Percentiles rank a stretch among this genome's conserved stretches.
phyloP scores from a whole-genome alignment of 2,797 vertebrate genomes.

The Cynopterus sphinx region DNA sequence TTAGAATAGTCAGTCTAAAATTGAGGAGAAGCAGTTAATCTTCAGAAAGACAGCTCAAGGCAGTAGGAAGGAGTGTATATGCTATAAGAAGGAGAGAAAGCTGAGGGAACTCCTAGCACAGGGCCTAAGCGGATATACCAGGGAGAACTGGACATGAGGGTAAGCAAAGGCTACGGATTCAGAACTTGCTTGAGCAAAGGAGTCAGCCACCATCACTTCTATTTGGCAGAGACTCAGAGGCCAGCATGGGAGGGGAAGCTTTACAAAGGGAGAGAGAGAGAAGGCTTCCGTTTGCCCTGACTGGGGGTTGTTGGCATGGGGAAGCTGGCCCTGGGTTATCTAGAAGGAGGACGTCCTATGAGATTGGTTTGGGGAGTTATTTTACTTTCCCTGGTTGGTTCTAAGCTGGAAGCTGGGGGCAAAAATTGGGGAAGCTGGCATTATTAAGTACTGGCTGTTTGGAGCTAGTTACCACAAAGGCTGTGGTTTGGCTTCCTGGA shows the following conservation, averaged over 20 bases:
- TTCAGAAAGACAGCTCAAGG: not conserved
- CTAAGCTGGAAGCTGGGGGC: not conserved
- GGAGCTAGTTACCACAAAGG: not conserved
- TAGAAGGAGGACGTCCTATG: not conserved
- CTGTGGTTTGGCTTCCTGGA: not conserved
- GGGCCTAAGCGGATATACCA: too few relatives aligned
- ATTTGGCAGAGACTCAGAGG: not conserved
- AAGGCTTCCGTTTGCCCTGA: not conserved
- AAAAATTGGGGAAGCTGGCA: not conserved
- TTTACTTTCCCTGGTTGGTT: not conserved
- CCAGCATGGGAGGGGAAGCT: not conserved
- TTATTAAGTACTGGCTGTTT: not conserved
- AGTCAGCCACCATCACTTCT: not conserved
- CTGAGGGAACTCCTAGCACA: not conserved
- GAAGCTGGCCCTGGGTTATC: too few relatives aligned
- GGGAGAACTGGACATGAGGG: not conserved
- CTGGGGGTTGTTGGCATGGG: not conserved
- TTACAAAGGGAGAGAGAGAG: not conserved
- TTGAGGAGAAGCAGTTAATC: not conserved
- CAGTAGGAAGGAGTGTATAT: not conserved
- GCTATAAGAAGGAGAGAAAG: not conserved
- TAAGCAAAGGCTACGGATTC: not conserved
- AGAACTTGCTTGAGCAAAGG: not conserved
- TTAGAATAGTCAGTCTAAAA: not conserved
- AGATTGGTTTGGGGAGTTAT: not conserved